Base-by-base conservation (phyloP, 2,113 vertebrate genomes). In the Xiphophorus couchianus region DNA sequence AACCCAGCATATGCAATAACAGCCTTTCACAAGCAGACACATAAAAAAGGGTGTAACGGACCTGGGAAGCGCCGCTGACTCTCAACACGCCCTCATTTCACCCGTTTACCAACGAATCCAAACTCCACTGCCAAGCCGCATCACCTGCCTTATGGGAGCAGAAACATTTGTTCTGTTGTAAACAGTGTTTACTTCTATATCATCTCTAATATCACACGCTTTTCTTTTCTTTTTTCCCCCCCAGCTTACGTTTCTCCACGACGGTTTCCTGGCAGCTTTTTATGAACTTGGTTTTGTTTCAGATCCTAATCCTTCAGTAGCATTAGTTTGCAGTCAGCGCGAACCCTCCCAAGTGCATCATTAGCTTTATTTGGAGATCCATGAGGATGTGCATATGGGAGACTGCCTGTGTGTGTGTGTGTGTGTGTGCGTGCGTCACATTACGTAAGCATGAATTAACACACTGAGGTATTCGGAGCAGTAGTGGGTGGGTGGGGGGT, bases 401-500 rank as follows among this genome's bases (percentile, higher is more conserved):
- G 33, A 37, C 12, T n/a, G 31, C 35, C 4, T 48, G 44, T 48
- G 44, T 71, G 1, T 67, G n/a, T 42, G 39, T 71, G 1, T 67
- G n/a, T 62, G 27, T 30, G 42, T 44, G 42, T 44, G 39, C 69
- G 1, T 67, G n/a, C 28, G 28, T 28, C 28, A 29, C 31, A 70
- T 89, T 85, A 82, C 65, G 44, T 87, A 87, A 86, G 63, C 82
- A 27, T 74, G 82, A 88, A 90, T 90, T 84, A 86, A 35, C 64
- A 66, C 15, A 1, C 31, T 28, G 72, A 76, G 69, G 66, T 51
- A 84, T 69, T 77, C 66, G 28, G 60, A 84, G 31, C 73, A 76
- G 74, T 27, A 71, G 44, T 37, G 35, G 35, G 35, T 37, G 35
- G 9, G 9, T 71, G 85, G 68, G 75, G 58, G 33, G 81, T 80